Evolutionary conservation across 1,140 invertebrate species (phyloP).

Genomic region (Drosophila albomicans): DNA sequence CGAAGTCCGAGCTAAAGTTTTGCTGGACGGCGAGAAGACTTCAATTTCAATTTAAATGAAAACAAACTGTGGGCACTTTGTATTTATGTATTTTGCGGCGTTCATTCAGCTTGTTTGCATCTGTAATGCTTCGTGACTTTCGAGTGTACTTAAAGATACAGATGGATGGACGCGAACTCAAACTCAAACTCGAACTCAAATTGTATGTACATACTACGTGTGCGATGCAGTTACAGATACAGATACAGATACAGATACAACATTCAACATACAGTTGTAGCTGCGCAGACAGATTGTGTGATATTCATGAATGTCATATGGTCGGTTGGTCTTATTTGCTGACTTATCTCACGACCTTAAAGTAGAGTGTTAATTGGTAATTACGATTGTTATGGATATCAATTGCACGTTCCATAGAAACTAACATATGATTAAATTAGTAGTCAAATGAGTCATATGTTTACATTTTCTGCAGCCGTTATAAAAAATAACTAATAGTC

Average conservation of each 20-base stretch:
- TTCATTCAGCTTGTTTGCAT: slow-evolving; percentile 83
- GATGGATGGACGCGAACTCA: slow-evolving; percentile 63
- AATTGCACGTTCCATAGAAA: not conserved
- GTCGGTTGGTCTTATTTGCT: slow-evolving; percentile 26
- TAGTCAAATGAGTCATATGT: not conserved
- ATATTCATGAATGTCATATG: slow-evolving; percentile 33
- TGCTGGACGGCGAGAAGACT: slow-evolving; percentile 51
- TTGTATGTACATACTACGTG: slow-evolving; percentile 39
- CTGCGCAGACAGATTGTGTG: slow-evolving; percentile 5
- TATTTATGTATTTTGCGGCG: slow-evolving; percentile 77
- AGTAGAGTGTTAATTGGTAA: slow-evolving; percentile 64
- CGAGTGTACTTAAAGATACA: slow-evolving; percentile 79
- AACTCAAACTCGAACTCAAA: slow-evolving; percentile 15
- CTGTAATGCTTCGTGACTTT: slow-evolving; percentile 81
- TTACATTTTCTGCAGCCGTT: slow-evolving; percentile 35
- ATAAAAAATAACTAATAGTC: slow-evolving; percentile 47
- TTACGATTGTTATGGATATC: slow-evolving; percentile 38
- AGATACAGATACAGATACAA: slow-evolving; percentile 48
- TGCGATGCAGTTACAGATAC: slow-evolving; percentile 65
- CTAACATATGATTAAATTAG: not conserved
- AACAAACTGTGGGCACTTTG: slow-evolving; percentile 82
- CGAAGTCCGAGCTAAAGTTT: slow-evolving; percentile 29
- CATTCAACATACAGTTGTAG: not conserved
- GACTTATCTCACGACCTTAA: slow-evolving; percentile 39
- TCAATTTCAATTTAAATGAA: slow-evolving; percentile 83